phyloP scores from a whole-genome alignment of 1,140 invertebrate genomes.

The Proctacanthus coquilletti region DNA sequence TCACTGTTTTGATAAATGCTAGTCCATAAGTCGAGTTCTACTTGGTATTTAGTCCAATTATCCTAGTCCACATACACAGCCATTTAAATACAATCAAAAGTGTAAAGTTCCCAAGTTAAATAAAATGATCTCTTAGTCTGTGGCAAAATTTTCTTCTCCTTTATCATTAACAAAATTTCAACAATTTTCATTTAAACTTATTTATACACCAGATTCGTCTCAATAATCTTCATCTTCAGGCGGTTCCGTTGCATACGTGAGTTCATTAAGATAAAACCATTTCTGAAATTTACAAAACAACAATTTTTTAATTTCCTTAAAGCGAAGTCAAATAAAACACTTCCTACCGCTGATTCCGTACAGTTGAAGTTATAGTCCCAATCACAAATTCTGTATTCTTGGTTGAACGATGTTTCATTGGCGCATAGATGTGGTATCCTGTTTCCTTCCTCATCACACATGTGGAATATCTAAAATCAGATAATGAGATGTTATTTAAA shows the following conservation, averaged over 20 bases:
- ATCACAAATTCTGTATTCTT: conserved; percentile 43
- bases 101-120: no score
- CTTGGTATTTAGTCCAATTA: no score
- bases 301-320: background rate
- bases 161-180: no score
- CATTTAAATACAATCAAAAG: no score
- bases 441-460: conserved; percentile 44
- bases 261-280: conserved; percentile 42
- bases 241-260: conserved; percentile 43
- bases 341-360: conserved; percentile 31
- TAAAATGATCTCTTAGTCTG: no score
- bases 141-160: no score
- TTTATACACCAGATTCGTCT: no score
- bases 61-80: no score
- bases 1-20: no score
- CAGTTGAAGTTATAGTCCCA: conserved; percentile 45
- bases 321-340: background rate
- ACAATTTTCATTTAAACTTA: no score
- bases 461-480: conserved; percentile 37
- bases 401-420: conserved; percentile 44
- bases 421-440: conserved; percentile 44
- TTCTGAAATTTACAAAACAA: conserved; percentile 11
- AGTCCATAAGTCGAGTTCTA: no score
- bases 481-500: no score
- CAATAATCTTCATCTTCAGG: conserved; percentile 32